These are phyloP conservation scores for Drosophila nigrodunni DNA, from an alignment of 1,140 invertebrate genomes.

Conservation along the genomic window DNA sequence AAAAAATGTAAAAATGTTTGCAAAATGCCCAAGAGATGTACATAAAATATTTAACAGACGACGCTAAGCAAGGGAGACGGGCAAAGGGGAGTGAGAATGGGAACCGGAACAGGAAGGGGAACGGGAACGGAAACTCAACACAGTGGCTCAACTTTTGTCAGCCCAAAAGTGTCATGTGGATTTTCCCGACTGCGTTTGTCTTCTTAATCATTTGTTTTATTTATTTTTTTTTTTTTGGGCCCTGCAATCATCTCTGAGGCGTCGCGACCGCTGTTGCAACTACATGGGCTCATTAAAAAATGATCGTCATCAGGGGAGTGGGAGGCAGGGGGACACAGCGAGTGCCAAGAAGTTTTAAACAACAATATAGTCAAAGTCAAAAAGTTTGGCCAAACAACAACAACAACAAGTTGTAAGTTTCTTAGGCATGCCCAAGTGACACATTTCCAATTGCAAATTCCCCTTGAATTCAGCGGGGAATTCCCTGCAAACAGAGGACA, in stretches of 20 bases:
- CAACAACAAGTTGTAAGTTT: slow-evolving; percentile 59
- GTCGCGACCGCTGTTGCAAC: slow-evolving; percentile 23
- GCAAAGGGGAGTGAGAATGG: neutral
- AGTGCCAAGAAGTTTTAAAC: slow-evolving; percentile 42
- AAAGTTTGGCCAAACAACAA: slow-evolving; percentile 43
- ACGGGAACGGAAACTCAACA: slow-evolving; percentile 1
- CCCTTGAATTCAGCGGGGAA: slow-evolving; percentile 30
- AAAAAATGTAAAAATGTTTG: slow-evolving; percentile 79
- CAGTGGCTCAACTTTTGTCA: slow-evolving; percentile 29
- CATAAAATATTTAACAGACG: slow-evolving; percentile 84
- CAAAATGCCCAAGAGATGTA: slow-evolving; percentile 80
- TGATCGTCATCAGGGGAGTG: slow-evolving; percentile 37
- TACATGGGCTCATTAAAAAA: slow-evolving; percentile 38
- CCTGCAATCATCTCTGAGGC: slow-evolving; percentile 66
- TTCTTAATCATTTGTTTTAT: slow-evolving; percentile 74
- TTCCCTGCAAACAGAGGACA: no score
- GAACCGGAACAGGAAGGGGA: neutral
- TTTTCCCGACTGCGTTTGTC: slow-evolving; percentile 29
- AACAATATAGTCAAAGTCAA: slow-evolving; percentile 27
- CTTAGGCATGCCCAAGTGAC: slow-evolving; percentile 63
- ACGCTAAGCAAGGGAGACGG: neutral
- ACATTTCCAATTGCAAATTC: slow-evolving; percentile 76
- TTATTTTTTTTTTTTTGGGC: neutral
- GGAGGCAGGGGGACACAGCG: neutral
- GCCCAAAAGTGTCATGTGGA: slow-evolving; percentile 53